Base-by-base conservation (phyloP, 2,797 vertebrate species). In the Malacoraja senta region DNA sequence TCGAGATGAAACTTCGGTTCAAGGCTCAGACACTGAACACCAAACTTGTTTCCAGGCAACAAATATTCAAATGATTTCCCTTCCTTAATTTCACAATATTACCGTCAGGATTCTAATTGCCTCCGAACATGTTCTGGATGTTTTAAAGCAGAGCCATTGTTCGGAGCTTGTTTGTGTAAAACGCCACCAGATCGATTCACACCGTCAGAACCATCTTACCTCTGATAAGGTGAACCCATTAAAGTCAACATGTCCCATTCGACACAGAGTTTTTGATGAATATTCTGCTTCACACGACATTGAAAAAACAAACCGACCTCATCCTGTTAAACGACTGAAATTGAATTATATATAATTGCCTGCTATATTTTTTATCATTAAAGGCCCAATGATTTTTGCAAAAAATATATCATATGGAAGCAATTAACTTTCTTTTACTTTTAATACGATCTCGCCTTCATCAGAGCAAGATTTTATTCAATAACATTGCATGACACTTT, bases 1-100 rank as follows among this genome's bases (percentile, higher is more conserved):
- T 26, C 32, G 21, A 26, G 65, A 91, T 72, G 35, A 44, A 91
- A 91, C 35, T 91, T 35, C 10, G 65, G 71, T 91, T 91, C 24
- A 91, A 15, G 15, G 24, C 21, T 72, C 32, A 91, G 68, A 72
- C 32, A 17, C 61, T 90, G n/a, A 32, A 68, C 61, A 4, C 61
- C 1, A 72, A 91, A 35, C 90, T 91, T 74, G 90, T 91, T 91
- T 35, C 90, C 72, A 44, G 35, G 90, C 71, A 91, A 91, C 90
- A 15, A 7, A 53, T 32, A 91, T 74, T 32, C 35, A 91, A 74
- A 91, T 91, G 21, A 26, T 65, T 72, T 91, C 35, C 21, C 32
- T 32, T 38, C 32, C 71, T 74, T 44, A 72, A 72, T 71, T 65
- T 44, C 24, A 24, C 90, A 44, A 53, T 91, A 53, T 72, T 21